Base-by-base conservation (phyloP, 92 coral and sea anemone genomes). In the Isaurus tuberculatus region DNA sequence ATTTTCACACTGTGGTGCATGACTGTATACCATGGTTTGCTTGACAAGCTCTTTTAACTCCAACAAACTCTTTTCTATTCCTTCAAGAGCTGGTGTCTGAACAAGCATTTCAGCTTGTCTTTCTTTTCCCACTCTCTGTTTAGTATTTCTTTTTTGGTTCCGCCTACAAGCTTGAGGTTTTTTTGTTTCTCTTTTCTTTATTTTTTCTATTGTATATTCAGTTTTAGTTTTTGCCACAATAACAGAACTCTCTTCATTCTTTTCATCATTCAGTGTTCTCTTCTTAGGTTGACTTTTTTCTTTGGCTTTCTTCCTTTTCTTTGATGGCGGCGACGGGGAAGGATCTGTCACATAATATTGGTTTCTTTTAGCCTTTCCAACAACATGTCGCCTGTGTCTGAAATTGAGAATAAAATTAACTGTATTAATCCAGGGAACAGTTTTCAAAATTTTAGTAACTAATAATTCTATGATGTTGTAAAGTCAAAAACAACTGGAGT, bases 321-420 rank as follows among this genome's bases (percentile, higher is more conserved):
- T 77, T 77, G 82, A 23, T 57, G 82, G 82, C 23, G 82, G 82
- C 1, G 73, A 25, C 2, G 70, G 70, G 5, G 70, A 58, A n/a
- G 82, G 69, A n/a, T 77, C 82, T 10, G 82, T 77, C 22, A 77
- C 57, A 57, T 29, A 77, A 20, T 57, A 77, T 23, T 23, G 68
- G 49, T 77, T 77, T 53, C 82, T 58, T 34, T 77, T 77, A 2
- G 82, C 82, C 33, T 77, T 77, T 20, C 82, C 82, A 31, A 69
- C 69, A 8, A 16, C n/a, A 10, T 57, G 82, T 14, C 82, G 69
- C 17, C 82, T 77, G 28, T 8, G 14, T 25, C 23, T 22, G n/a
- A 22, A n/a, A 55, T 55, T 2, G 63, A 55, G 8, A 55, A 55
- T n/a, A 40, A 40, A n/a, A n/a, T n/a, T n/a, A n/a, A n/a, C n/a